These are phyloP conservation scores for Salvelinus alpinus DNA, from an alignment of 2,113 vertebrate species.

Conservation along the genomic window DNA sequence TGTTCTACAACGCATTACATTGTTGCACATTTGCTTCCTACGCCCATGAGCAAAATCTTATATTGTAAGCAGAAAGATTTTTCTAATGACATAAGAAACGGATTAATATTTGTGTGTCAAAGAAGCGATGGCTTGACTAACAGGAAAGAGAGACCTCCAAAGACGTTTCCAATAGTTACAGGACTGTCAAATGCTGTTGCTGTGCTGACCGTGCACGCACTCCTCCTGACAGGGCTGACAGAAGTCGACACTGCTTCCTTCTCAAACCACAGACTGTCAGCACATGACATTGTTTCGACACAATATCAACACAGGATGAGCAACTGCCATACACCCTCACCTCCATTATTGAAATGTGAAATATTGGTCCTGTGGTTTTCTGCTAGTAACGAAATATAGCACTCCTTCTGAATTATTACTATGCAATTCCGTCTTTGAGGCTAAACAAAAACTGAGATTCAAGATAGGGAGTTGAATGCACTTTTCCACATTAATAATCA, in stretches of 20 bases:
- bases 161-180: not conserved
- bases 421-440: not conserved
- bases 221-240: slow-evolving; percentile 20
- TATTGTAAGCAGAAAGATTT: too few species aligned
- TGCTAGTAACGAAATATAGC: not conserved
- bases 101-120: not conserved
- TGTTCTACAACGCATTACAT: too few species aligned
- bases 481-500: not conserved
- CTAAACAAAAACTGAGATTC: not conserved
- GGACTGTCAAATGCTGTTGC: slow-evolving; percentile 10
- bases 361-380: slow-evolving; percentile 5
- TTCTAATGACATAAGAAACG: too few species aligned
- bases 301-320: slow-evolving; percentile 7
- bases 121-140: not conserved
- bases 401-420: not conserved
- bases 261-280: slow-evolving; percentile 8
- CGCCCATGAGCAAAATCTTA: too few species aligned
- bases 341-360: not conserved
- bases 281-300: not conserved
- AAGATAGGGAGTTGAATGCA: not conserved
- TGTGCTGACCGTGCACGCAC: slow-evolving; percentile 24
- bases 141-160: slow-evolving; percentile 6
- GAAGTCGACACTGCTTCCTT: slow-evolving; percentile 14
- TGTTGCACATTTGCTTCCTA: not conserved
- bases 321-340: slow-evolving; percentile 12